phyloP scores from a whole-genome alignment of 2,113 vertebrate species.

The Grus americana region DNA sequence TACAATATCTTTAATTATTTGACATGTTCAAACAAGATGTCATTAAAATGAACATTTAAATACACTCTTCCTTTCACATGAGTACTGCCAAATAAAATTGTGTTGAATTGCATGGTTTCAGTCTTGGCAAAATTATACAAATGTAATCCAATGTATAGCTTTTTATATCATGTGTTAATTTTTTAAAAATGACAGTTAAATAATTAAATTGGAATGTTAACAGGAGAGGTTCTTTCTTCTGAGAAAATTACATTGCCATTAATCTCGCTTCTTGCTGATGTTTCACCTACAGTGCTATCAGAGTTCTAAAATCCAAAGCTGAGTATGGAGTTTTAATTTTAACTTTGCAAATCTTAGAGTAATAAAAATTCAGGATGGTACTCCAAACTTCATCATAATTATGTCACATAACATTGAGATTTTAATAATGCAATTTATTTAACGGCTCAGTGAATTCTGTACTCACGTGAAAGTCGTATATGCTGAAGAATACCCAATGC shows the following conservation, averaged over 20 bases:
- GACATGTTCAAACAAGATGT: slow-evolving; percentile 36
- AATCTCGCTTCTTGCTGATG: slow-evolving; percentile 21
- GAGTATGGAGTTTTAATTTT: slow-evolving; percentile 34
- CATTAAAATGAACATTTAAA: slow-evolving; percentile 51
- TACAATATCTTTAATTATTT: slow-evolving; percentile 41
- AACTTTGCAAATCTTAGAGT: background rate
- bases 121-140: slow-evolving; percentile 52
- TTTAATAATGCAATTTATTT: slow-evolving; percentile 32
- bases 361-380: background rate
- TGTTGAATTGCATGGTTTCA: slow-evolving; percentile 25
- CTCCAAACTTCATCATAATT: slow-evolving; percentile 10
- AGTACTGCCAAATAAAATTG: slow-evolving; percentile 48
- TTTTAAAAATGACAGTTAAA: slow-evolving; percentile 65
- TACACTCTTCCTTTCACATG: slow-evolving; percentile 62
- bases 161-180: slow-evolving; percentile 44
- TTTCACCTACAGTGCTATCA: background rate
- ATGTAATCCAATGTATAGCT: slow-evolving; percentile 10
- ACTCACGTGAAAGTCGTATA: background rate
- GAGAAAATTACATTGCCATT: slow-evolving; percentile 50
- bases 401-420: background rate
- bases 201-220: slow-evolving; percentile 63
- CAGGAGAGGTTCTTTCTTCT: slow-evolving; percentile 46
- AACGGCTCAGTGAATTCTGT: background rate
- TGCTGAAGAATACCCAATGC: background rate
- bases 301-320: slow-evolving; percentile 18